Conservation (phyloP, 1,140 invertebrate genomes). For the Apocrypta bakeri region DNA sequence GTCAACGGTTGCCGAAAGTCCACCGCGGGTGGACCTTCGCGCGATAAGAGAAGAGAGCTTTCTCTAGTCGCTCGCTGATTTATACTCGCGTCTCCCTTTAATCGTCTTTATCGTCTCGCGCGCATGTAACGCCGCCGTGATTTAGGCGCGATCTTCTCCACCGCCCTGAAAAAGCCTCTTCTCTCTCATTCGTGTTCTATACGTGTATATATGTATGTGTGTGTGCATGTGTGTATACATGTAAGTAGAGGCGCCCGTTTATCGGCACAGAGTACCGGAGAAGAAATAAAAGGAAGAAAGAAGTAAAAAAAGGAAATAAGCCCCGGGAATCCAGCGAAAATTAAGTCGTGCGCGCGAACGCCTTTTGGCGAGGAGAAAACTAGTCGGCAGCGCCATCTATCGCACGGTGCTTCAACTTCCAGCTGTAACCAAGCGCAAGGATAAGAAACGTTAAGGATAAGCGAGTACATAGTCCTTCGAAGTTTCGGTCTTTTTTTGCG, state of each 20-base stretch:
- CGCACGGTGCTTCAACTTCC: neutral
- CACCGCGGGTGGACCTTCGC: neutral
- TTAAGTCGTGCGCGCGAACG: constrained; percentile 1
- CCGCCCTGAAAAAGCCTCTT: neutral
- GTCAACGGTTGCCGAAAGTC: neutral
- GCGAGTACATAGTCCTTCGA: no score
- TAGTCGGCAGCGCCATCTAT: constrained; percentile 4
- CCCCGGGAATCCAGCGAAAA: constrained; percentile 14
- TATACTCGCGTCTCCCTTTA: constrained; percentile 41
- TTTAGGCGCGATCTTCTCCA: constrained; percentile 34
- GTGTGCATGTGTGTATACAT: no score
- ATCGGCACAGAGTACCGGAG: neutral
- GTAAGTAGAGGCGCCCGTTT: neutral
- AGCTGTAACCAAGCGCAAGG: neutral
- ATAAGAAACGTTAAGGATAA: no score
- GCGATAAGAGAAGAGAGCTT: constrained; percentile 45
- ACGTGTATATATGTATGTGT: constrained; percentile 1
- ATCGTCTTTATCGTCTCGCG: constrained; percentile 41
- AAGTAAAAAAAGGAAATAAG: neutral
- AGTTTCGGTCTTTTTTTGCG: neutral
- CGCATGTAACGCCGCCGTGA: constrained; percentile 27
- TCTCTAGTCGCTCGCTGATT: constrained; percentile 49
- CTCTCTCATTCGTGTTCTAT: neutral
- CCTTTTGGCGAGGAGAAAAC: neutral
- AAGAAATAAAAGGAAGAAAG: neutral